These are phyloP conservation scores for Anthopleura sola DNA, from an alignment of 64 coral and sea anemone species.

Conservation along the genomic window DNA sequence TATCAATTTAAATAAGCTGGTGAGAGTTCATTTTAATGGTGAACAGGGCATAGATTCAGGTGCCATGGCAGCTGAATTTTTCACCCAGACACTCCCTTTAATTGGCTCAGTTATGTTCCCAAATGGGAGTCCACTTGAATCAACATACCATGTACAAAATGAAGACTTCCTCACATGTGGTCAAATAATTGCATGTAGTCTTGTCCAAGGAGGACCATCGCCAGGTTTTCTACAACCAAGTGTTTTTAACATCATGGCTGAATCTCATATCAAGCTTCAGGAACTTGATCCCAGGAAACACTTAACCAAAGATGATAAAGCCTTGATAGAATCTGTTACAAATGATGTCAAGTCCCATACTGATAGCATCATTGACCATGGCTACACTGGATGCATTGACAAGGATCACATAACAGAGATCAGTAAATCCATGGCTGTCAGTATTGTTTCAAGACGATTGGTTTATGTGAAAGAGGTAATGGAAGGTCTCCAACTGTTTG, in stretches of 20 bases:
- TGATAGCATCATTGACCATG: conserved; percentile 50
- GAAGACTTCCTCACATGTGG: conserved; percentile 23
- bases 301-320: conserved; percentile 24
- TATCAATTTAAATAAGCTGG: no score
- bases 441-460: no score
- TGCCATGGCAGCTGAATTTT: conserved; percentile 34
- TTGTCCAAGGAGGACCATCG: conserved; percentile 44
- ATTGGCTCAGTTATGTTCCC: conserved; percentile 40
- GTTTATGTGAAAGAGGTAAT: conserved; percentile 55
- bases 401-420: background rate
- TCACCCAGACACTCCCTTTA: conserved; percentile 1
- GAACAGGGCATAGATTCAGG: conserved; percentile 44
- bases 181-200: conserved; percentile 39
- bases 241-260: conserved; percentile 34
- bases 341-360: conserved; percentile 22
- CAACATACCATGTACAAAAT: conserved; percentile 39
- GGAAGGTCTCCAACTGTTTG: no score
- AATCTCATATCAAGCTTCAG: background rate
- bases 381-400: conserved; percentile 53
- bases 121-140: conserved; percentile 35
- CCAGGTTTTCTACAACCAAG: conserved; percentile 35
- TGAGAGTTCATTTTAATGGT: no score
- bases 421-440: no score
- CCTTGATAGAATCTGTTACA: conserved; percentile 4
- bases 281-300: conserved; percentile 27